Evolutionary conservation across 2,888 invertebrate species (phyloP).

Genomic region (Phortica magna): DNA sequence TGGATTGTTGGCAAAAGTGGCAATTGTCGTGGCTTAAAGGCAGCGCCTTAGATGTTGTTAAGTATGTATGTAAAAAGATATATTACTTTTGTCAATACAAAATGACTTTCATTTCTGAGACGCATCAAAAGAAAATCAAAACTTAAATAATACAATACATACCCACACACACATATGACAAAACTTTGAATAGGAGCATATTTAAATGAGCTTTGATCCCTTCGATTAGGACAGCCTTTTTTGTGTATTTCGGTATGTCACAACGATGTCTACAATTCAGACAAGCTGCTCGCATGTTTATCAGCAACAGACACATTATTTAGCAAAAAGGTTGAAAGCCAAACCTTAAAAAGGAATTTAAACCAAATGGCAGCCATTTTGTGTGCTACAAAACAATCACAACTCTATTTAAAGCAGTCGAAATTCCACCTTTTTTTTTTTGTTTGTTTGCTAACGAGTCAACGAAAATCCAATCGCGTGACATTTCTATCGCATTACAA

Average conservation of each 20-base stretch:
- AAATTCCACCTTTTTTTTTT: background rate
- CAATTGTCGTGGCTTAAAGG: too few relatives aligned
- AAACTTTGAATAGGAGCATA: background rate
- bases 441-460: background rate
- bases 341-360: background rate
- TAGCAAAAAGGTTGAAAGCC: background rate
- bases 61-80: too few relatives aligned
- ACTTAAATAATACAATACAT: too few relatives aligned
- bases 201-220: slow-evolving; percentile 9
- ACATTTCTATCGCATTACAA: background rate
- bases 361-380: slow-evolving; percentile 17
- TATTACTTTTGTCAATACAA: too few relatives aligned
- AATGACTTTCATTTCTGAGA: too few relatives aligned
- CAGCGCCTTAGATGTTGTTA: too few relatives aligned
- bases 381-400: slow-evolving; percentile 1
- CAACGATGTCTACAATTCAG: background rate
- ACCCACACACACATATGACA: too few relatives aligned
- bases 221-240: slow-evolving; percentile 12
- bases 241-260: background rate
- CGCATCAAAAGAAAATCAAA: too few relatives aligned
- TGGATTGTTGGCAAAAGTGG: too few relatives aligned
- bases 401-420: background rate
- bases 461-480: background rate
- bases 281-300: slow-evolving; percentile 2
- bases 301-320: slow-evolving; percentile 16